phyloP scores from a whole-genome alignment of 1,140 invertebrate genomes.

The Scylla paramamosain region DNA sequence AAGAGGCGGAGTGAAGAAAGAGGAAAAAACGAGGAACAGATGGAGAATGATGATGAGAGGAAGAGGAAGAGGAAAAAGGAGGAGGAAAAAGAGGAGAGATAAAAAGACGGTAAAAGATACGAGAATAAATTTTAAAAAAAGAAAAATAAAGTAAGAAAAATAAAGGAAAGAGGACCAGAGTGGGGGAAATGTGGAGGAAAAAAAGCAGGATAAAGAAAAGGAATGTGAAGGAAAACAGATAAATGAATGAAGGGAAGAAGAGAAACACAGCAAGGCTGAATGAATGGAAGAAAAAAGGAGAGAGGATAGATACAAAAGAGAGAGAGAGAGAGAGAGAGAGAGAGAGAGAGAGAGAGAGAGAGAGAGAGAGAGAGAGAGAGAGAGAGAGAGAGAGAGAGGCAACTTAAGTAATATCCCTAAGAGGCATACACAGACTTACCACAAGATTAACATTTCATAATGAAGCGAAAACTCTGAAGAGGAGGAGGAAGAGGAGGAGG shows the following conservation, averaged over 20 bases:
- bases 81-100: neutral
- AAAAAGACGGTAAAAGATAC: neutral
- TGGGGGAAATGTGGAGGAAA: neutral
- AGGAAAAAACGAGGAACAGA: neutral
- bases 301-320: neutral
- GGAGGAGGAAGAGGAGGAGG: neutral
- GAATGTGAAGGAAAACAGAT: neutral
- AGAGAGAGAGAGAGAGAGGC: conserved; percentile 26
- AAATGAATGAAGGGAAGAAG: neutral
- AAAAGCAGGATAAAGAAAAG: neutral
- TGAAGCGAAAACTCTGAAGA: neutral
- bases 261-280: neutral
- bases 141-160: neutral
- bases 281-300: neutral
- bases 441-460: neutral
- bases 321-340: neutral
- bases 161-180: neutral
- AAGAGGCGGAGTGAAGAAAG: neutral
- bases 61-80: neutral
- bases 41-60: neutral
- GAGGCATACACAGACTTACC: neutral
- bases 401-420: neutral
- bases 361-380: neutral
- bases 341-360: neutral
- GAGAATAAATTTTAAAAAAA: neutral